Percentiles rank a stretch among this genome's conserved stretches.
Evolutionary conservation across 2,888 invertebrate genomes (phyloP).

Genomic region (Cheiracanthium punctorium): DNA sequence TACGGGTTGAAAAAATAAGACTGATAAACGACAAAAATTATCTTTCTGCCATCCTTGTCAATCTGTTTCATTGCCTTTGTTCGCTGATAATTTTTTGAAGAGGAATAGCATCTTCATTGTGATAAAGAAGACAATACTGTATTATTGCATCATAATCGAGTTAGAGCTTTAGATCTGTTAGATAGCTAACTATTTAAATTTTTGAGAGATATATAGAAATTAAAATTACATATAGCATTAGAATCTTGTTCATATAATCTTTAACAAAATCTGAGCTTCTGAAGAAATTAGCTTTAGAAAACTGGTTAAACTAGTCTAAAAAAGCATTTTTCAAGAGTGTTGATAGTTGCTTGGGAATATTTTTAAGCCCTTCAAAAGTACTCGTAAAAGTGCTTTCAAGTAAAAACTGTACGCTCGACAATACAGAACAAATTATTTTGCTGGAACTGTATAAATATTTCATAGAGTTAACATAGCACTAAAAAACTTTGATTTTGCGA

Average conservation of each 20-base stretch:
- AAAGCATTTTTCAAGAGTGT: too few relatives aligned
- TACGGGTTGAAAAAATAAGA: conserved; percentile 22
- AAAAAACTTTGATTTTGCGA: too few relatives aligned
- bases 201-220: conserved; percentile 25
- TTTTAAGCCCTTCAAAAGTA: too few relatives aligned
- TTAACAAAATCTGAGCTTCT: conserved; percentile 18
- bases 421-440: too few relatives aligned
- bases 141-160: conserved; percentile 5
- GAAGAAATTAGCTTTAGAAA: neutral
- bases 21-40: neutral
- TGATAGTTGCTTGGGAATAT: neutral
- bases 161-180: conserved; percentile 55
- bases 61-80: conserved; percentile 2
- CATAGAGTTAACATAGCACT: too few relatives aligned
- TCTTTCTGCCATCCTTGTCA: neutral
- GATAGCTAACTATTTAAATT: conserved; percentile 9
- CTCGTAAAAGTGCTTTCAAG: too few relatives aligned
- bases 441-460: too few relatives aligned
- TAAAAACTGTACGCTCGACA: too few relatives aligned
- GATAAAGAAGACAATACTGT: conserved; percentile 23
- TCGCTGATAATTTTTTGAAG: neutral
- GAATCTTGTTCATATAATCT: conserved; percentile 16
- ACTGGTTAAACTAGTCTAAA: neutral
- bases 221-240: conserved; percentile 5
- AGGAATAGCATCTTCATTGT: conserved; percentile 23